Conservation (phyloP, 2,113 vertebrate species). For the Oxyruncus cristatus region DNA sequence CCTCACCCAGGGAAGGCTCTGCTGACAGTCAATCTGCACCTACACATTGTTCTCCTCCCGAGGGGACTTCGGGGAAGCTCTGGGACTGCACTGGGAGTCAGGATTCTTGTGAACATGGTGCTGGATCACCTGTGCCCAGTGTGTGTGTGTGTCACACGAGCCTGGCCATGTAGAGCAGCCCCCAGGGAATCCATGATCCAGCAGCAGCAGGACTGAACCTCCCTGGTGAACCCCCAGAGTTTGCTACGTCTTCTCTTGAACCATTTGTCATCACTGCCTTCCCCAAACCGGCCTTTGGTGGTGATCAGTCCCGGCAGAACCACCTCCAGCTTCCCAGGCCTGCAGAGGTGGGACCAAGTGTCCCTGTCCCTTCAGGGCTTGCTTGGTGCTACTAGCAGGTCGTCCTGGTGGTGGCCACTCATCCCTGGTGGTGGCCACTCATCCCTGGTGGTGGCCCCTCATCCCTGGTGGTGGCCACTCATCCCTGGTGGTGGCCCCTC, state of each 20-base stretch:
- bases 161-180: neutral
- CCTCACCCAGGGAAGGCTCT: neutral
- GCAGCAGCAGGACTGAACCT: neutral
- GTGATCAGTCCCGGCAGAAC: neutral
- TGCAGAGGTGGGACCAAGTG: neutral
- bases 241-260: neutral
- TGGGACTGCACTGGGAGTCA: neutral
- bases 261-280: neutral
- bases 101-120: neutral
- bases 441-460: neutral
- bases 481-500: neutral
- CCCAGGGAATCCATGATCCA: neutral
- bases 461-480: neutral
- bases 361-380: neutral
- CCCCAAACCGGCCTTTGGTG: neutral
- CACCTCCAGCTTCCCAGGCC: neutral
- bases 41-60: neutral
- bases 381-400: neutral
- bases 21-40: neutral
- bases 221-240: neutral
- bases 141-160: accelerated
- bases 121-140: no score
- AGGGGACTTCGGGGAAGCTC: neutral
- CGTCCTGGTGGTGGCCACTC: neutral
- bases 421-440: no score